These are phyloP conservation scores for Melanchra persicariae DNA, from an alignment of 2,888 invertebrate species.

Conservation along the genomic window DNA sequence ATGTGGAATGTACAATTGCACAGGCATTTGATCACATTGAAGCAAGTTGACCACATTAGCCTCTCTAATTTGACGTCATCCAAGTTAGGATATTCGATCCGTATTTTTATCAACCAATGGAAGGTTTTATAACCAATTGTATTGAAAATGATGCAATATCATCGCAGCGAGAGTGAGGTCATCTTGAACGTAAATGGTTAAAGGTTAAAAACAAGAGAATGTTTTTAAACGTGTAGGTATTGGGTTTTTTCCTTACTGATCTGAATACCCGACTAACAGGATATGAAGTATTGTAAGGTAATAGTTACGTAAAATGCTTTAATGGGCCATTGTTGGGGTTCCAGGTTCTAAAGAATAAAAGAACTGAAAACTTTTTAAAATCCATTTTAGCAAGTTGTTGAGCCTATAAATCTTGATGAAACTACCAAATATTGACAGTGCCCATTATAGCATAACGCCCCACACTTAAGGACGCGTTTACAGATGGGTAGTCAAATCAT, in stretches of 20 bases:
- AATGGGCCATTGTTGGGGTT: neutral
- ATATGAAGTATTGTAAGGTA: neutral
- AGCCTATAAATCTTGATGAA: neutral
- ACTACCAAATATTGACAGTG: neutral
- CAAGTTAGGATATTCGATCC: constrained; percentile 14
- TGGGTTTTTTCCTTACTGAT: constrained; percentile 7
- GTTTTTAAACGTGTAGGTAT: constrained; percentile 30
- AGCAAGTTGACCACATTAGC: neutral
- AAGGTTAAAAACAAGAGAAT: constrained; percentile 44
- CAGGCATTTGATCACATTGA: neutral
- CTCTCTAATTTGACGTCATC: neutral
- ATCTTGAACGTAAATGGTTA: constrained; percentile 31
- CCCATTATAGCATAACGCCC: too few relatives aligned
- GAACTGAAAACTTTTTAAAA: neutral
- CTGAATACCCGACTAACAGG: constrained; percentile 3
- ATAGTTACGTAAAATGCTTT: neutral
- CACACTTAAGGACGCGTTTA: too few relatives aligned
- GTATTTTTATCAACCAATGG: constrained; percentile 4
- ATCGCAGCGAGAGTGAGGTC: constrained; percentile 71
- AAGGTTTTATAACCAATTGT: constrained; percentile 5
- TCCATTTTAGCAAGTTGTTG: neutral
- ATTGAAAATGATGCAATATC: constrained; percentile 61
- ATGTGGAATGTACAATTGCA: neutral
- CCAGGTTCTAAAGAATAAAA: neutral
- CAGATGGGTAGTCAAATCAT: too few relatives aligned